phyloP scores from a whole-genome alignment of 2,113 vertebrate genomes.

The Excalfactoria chinensis region DNA sequence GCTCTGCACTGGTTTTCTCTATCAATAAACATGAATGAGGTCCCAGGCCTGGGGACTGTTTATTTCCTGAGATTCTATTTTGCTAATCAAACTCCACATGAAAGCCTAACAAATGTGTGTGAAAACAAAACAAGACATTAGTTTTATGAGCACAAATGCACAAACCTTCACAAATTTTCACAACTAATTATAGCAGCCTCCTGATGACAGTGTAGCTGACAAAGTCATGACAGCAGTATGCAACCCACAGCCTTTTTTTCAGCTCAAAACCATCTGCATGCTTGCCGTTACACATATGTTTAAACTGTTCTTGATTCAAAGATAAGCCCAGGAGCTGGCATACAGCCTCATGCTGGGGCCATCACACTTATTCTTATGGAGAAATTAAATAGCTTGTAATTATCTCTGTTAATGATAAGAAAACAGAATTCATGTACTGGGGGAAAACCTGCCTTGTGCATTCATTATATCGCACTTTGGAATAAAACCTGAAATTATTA shows the following conservation, averaged over 20 bases:
- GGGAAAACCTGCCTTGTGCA: neutral
- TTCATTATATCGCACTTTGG: neutral
- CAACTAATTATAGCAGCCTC: neutral
- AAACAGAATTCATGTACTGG: neutral
- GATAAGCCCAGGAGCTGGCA: neutral
- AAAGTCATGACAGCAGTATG: neutral
- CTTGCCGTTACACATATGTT: neutral
- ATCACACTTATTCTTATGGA: neutral
- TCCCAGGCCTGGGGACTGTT: neutral
- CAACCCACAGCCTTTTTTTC: neutral
- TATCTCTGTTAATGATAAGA: neutral
- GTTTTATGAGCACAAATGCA: neutral
- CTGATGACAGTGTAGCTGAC: neutral
- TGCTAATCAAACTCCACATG: neutral
- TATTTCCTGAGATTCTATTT: neutral
- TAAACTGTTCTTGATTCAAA: neutral
- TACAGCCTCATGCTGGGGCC: neutral
- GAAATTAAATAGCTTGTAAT: neutral
- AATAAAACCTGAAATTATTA: neutral
- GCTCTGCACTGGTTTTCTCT: neutral
- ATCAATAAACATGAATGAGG: neutral
- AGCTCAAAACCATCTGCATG: neutral
- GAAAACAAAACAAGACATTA: neutral
- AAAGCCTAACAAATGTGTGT: neutral
- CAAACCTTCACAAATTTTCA: neutral